Base-by-base conservation (phyloP, 2,797 vertebrate species). In the Neomorphus geoffroyi region DNA sequence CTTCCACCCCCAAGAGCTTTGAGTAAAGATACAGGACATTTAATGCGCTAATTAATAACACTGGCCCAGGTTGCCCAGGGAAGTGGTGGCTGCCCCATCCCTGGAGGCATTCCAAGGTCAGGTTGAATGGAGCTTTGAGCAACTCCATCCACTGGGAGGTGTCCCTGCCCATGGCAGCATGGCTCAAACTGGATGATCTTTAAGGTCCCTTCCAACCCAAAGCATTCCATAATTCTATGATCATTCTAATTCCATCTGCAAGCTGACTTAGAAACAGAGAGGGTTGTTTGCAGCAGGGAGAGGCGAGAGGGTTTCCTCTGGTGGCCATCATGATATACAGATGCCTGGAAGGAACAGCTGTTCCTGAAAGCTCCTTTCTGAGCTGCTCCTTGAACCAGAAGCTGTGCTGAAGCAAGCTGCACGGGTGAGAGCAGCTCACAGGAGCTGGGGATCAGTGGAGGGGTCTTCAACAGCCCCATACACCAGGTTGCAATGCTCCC, bases 301-400 rank as follows among this genome's bases (percentile, higher is more conserved):
- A 26, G 62, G 7, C 3, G 54, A 69, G 41, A 13, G 15, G 66
- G 10, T 24, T 71, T 61, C 61, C 65, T 46, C 32, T 15, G 33
- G 22, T 1, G 3, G 61, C 43, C 32, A 22, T 2, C 21, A 10
- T 2, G 8, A 5, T 10, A 7, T 1, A 6, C 45, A 24, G 61
- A 8, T 4, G 13, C 23, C 17, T 2, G 1, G 54, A 37, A 72
- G 32, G 9, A 67, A 15, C 79, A 30, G 86, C 54, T 11, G 10
- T 16, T 74, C n/a, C 30, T 5, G 26, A 32, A 60, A 45, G 66
- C 79, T 66, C 54, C 66, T 48, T 26, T 33, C 70, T 30, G 7
- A 22, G 21, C 75, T 58, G 18, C 79, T 69, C n/a, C 27, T 9
- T 9, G n/a, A 66, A 26, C 8, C 84, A 58, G 35, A 16, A 89